Evolutionary conservation across 2,113 vertebrate genomes (phyloP), one percentile per base, ranked within the genome.

Genomic region (Haplotaxodon microlepis): DNA sequence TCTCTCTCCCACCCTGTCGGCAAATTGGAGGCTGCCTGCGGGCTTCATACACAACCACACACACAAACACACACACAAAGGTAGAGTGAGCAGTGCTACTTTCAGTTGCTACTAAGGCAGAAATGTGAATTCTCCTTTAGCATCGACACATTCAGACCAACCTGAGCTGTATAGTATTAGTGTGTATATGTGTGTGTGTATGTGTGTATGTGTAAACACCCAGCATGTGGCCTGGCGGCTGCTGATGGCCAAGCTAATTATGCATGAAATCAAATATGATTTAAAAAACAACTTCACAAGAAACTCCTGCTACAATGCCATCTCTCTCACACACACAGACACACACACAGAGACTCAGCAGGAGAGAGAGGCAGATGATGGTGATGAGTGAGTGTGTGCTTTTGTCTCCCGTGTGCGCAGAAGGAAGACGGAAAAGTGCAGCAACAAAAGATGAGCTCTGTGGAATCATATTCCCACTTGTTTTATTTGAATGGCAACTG

Each of bases 221-320:
- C 90, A 88, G 94, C 92, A 81, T 91, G 91, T 24, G 14, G 86
- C 63, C 86, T 42, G 31, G 87, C 63, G 56, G 83, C 88, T 92
- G 86, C 92, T 95, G 94, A 95, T 94, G 94, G 94, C 90, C 94
- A 88, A 94, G 94, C 93, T 96, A 96, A 96, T 96, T 96, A 95
- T 92, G 96, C 96, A 96, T 96, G 96, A 96, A 96, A 96, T 96
- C 95, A 96, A 96, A 96, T 96, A 94, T 95, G 94, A 96, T 96
- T 96, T 95, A 92, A 92, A 88, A 92, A 95, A 89, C 88, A 94
- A 87, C 90, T 93, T 95, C 89, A 91, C 92, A 93, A 88, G 66
- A 91, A 88, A 86, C 84, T 86, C 36, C 17, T 34, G 63, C 57
- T 84, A 51, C 17, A 78, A 51, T 78, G 27, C 73, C 73, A 13